A percentile compares a stretch with the other conserved stretches of the same genome.
phyloP scores from a whole-genome alignment of 2,797 vertebrate genomes.

The Darevskia nairensis region DNA sequence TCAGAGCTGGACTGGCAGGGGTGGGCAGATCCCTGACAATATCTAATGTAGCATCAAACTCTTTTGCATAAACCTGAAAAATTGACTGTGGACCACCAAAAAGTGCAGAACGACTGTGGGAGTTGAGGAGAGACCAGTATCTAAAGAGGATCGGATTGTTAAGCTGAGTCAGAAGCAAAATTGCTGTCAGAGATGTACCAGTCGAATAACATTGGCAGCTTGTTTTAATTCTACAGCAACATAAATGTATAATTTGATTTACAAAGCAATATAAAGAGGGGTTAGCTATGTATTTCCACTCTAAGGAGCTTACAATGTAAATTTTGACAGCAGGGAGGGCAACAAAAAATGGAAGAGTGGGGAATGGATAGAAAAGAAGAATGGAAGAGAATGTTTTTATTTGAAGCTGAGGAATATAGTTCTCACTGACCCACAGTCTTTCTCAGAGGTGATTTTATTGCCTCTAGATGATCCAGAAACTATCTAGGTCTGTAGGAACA shows the following conservation, averaged over 20 bases:
- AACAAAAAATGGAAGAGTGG: background rate
- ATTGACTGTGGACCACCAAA: background rate
- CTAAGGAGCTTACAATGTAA: background rate
- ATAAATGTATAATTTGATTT: background rate
- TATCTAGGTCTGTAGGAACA: background rate
- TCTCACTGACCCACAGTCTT: background rate
- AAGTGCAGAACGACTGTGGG: background rate
- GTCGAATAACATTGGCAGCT: background rate
- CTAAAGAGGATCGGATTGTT: background rate
- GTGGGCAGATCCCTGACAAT: too few relatives aligned
- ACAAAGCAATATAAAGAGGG: background rate
- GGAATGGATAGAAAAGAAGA: background rate
- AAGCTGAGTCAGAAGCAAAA: background rate
- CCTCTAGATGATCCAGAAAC: background rate
- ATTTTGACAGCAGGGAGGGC: background rate
- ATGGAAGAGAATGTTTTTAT: background rate
- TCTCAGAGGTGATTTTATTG: background rate
- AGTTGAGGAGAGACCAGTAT: background rate
- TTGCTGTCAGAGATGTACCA: background rate
- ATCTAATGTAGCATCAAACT: too few relatives aligned
- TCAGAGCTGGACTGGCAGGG: too few relatives aligned
- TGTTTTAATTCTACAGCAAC: background rate
- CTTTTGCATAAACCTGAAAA: background rate
- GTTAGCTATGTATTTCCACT: background rate
- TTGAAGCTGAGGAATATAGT: background rate